These are phyloP conservation scores for Ammodytes dubius DNA, from an alignment of 2,113 vertebrate species.

Conservation along the genomic window DNA sequence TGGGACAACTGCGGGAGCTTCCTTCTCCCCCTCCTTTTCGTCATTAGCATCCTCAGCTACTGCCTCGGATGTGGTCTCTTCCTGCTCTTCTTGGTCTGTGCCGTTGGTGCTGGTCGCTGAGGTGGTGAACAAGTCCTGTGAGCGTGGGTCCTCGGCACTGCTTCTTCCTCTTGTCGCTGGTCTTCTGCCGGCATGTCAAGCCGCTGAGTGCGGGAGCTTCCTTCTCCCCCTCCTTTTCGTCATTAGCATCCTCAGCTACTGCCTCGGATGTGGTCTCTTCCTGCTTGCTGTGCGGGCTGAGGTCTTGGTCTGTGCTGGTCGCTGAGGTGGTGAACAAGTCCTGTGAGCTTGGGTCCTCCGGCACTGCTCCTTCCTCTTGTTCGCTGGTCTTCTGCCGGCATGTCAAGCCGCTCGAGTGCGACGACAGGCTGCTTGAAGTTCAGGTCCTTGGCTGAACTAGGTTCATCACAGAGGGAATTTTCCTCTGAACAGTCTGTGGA, in stretches of 20 bases:
- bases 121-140: conserved; percentile 15
- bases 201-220: conserved; percentile 15
- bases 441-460: not conserved
- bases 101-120: conserved; percentile 10
- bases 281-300: conserved; percentile 5
- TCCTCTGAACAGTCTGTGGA: conserved; percentile 39
- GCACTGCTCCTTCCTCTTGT: conserved; percentile 24
- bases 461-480: conserved; percentile 8
- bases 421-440: conserved; percentile 38
- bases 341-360: conserved; percentile 7
- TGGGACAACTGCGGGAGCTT: not conserved
- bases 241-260: conserved; percentile 28
- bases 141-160: not conserved
- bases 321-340: conserved; percentile 19
- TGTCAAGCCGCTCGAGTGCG: conserved; percentile 30
- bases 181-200: no score
- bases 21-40: conserved; percentile 43
- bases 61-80: not conserved
- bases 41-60: conserved; percentile 39
- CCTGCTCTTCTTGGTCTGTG: conserved; percentile 3
- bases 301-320: conserved; percentile 24
- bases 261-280: conserved; percentile 17
- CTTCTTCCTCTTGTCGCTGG: not conserved
- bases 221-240: conserved; percentile 44
- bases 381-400: conserved; percentile 23